Base-by-base conservation (phyloP, 2,888 invertebrate species). In the Habrosyne pyritoides region DNA sequence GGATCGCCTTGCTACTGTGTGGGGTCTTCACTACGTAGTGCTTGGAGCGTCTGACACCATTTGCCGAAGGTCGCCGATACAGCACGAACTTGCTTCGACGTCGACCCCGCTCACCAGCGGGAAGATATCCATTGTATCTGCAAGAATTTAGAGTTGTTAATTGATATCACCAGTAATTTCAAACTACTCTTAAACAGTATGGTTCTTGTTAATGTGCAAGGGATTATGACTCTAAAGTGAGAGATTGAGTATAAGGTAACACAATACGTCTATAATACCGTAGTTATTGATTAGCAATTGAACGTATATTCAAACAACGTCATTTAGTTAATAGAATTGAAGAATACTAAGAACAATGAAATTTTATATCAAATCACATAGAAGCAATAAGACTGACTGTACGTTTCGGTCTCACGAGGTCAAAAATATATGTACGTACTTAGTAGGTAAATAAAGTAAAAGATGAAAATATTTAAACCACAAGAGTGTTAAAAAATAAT, bases 21-120 rank as follows among this genome's bases (percentile, higher is more conserved):
- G 99, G 98, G 54, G 98, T 98, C 93, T 97, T 97, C 71, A 99
- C 99, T 71, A 98, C 97, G 89, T 99, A 99, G 91, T 98, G 98
- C 87, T 97, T 97, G 65, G 97, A 98, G 74, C 98, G 95, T 79
- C 98, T 97, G 53, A 99, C 98, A 56, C 99, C 99, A 89, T 98
- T 99, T 60, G 98, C 94, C 69, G 95, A 94, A 63, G 95, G 94
- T 73, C 98, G 94, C 86, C 97, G 96, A 90, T 96, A 96, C 61
- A 99, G 93, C 66, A 98, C 95, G 91, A 99, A 99, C 93, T 99
- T 99, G 92, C 98, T 98, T 80, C 98, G 95, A 78, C 98, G 95
- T 59, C 99, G 94, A 14, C 99, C 98, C 73, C 98, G 95, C 91
- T 99, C 98, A 49, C 98, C 98, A 79, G 97, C 97, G 66, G 98